Percentiles rank a stretch among this genome's conserved stretches.
phyloP scores from a whole-genome alignment of 2,797 vertebrate genomes.

The Okamejei kenojei region DNA sequence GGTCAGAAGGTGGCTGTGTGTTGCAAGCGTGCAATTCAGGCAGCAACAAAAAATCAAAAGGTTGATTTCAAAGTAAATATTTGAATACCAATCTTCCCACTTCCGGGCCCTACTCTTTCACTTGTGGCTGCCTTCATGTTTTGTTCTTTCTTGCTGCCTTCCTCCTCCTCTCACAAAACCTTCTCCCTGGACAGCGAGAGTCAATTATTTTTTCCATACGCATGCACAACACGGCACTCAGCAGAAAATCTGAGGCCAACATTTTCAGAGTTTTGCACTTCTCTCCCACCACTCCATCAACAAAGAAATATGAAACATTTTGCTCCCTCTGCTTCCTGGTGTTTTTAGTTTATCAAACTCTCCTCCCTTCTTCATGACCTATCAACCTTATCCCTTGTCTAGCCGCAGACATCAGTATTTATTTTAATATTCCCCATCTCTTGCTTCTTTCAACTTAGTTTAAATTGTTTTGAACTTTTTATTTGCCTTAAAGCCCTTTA shows the following conservation, averaged over 20 bases:
- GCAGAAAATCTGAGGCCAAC: neutral
- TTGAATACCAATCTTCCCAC: slow-evolving; percentile 20
- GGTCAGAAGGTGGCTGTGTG: neutral
- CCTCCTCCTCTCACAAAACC: neutral
- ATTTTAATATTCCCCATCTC: neutral
- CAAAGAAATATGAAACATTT: neutral
- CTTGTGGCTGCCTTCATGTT: neutral
- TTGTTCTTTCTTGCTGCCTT: neutral
- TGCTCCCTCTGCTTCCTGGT: neutral
- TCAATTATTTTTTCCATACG: slow-evolving; percentile 2
- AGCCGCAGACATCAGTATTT: neutral
- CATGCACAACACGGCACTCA: neutral
- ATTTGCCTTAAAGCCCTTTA: neutral
- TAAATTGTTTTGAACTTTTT: neutral
- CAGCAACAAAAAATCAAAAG: slow-evolving; percentile 14
- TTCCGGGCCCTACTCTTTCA: slow-evolving; percentile 1
- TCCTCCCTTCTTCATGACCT: neutral
- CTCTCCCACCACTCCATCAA: too few species aligned
- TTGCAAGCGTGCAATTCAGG: slow-evolving; percentile 7
- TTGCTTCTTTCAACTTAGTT: neutral
- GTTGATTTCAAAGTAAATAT: slow-evolving; percentile 24
- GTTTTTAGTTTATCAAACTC: neutral
- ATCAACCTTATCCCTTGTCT: neutral
- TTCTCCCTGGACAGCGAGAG: neutral
- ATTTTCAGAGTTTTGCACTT: neutral